These are phyloP conservation scores for Ectemnius lituratus DNA, from an alignment of 2,888 invertebrate species.

Conservation along the genomic window DNA sequence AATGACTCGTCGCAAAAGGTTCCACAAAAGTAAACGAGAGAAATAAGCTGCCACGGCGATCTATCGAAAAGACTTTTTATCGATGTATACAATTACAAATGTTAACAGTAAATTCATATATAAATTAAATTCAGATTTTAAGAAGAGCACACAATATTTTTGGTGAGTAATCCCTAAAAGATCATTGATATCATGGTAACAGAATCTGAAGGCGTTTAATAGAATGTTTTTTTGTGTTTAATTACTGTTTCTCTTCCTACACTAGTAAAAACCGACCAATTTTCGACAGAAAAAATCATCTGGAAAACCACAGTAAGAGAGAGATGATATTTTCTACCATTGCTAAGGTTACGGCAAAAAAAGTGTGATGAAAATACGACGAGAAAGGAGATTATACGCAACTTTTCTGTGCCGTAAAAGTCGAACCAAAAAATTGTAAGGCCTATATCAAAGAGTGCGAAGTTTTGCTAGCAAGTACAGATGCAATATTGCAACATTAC, in stretches of 20 bases:
- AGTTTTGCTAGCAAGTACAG: conserved; percentile 10
- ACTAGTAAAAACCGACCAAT: too few species aligned
- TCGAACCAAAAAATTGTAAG: not conserved
- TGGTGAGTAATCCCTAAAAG: not conserved
- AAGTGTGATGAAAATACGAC: not conserved
- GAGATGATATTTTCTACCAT: not conserved
- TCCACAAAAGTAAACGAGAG: too few species aligned
- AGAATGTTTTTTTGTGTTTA: too few species aligned
- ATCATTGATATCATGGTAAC: not conserved
- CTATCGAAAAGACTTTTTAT: too few species aligned
- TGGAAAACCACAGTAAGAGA: not conserved
- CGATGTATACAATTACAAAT: too few species aligned
- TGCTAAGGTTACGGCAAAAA: not conserved
- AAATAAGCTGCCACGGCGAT: too few species aligned
- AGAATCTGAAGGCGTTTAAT: not conserved
- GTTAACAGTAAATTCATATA: too few species aligned
- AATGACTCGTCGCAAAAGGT: not conserved
- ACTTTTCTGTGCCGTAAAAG: not conserved
- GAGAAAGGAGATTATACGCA: not conserved
- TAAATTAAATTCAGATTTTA: too few species aligned
- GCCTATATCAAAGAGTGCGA: conserved; percentile 5
- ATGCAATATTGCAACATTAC: not conserved
- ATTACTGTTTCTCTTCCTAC: too few species aligned
- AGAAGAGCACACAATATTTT: not conserved
- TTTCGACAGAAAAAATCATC: not conserved